Conservation (phyloP, 2,888 invertebrate genomes). For the Andrena trimmerana region DNA sequence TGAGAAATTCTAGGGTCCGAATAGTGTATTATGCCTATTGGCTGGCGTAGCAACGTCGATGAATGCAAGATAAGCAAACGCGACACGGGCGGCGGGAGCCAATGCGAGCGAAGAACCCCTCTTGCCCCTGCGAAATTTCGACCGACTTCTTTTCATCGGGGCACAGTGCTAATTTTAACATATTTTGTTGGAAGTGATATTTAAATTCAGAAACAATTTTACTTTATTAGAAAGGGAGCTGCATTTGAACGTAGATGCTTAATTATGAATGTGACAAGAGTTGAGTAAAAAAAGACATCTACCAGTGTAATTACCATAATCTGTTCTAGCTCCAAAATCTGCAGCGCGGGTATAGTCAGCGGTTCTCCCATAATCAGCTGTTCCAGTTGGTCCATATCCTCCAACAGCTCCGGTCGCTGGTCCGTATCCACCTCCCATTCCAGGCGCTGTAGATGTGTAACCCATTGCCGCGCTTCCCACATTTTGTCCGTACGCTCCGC, state of each 20-base stretch:
- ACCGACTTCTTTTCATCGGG: no score
- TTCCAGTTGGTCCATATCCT: constrained; percentile 81
- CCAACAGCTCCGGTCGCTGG: constrained; percentile 81
- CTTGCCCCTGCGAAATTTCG: no score
- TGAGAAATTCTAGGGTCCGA: no score
- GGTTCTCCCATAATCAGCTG: constrained; percentile 81
- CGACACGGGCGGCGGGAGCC: no score
- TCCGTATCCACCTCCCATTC: constrained; percentile 83
- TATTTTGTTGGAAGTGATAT: not conserved
- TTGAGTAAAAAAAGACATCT: not conserved
- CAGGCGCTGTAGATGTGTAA: constrained; percentile 80
- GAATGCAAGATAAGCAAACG: no score
- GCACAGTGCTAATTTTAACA: no score
- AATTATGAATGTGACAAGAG: not conserved
- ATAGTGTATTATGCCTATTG: no score
- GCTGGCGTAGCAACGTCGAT: no score
- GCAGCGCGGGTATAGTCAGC: constrained; percentile 81
- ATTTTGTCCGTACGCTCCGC: constrained; percentile 82
- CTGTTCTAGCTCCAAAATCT: constrained; percentile 81
- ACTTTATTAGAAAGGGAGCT: not conserved
- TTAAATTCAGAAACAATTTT: not conserved
- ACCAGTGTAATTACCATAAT: constrained; percentile 79
- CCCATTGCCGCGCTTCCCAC: constrained; percentile 82
- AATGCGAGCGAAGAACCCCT: no score
- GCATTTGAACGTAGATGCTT: not conserved